Evolutionary conservation across 2,113 vertebrate genomes (phyloP).

Genomic region (Pachyramphus minor): DNA sequence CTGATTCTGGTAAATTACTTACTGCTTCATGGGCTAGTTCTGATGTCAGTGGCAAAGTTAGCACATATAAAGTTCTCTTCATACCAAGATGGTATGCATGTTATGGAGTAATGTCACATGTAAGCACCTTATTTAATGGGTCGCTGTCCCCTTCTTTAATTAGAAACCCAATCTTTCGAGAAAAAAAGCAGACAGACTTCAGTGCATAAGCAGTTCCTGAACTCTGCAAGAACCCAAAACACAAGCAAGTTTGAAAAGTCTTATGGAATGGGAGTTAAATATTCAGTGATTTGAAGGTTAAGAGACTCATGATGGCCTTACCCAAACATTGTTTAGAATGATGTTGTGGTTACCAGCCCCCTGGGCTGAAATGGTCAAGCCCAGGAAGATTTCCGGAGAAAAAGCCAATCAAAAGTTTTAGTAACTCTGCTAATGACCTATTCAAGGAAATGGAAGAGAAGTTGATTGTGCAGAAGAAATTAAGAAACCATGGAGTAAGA

Average conservation of each 20-base stretch:
- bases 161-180: not conserved
- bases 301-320: not conserved
- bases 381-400: too few relatives aligned
- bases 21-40: not conserved
- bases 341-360: too few relatives aligned
- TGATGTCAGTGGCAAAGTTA: not conserved
- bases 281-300: not conserved
- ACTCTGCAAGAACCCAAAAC: not conserved
- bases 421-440: too few relatives aligned
- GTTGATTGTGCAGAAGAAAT: too few relatives aligned
- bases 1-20: not conserved
- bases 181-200: not conserved
- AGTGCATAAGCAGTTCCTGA: not conserved
- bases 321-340: not conserved
- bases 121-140: not conserved
- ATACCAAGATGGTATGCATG: not conserved
- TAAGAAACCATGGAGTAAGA: too few relatives aligned
- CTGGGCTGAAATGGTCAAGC: too few relatives aligned
- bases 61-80: not conserved
- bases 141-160: not conserved
- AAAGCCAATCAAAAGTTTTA: too few relatives aligned
- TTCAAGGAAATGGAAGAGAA: too few relatives aligned
- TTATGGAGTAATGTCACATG: not conserved
- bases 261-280: not conserved
- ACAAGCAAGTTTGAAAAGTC: not conserved